Base-by-base conservation (phyloP, 1,140 invertebrate genomes). In the Grapholita molesta region DNA sequence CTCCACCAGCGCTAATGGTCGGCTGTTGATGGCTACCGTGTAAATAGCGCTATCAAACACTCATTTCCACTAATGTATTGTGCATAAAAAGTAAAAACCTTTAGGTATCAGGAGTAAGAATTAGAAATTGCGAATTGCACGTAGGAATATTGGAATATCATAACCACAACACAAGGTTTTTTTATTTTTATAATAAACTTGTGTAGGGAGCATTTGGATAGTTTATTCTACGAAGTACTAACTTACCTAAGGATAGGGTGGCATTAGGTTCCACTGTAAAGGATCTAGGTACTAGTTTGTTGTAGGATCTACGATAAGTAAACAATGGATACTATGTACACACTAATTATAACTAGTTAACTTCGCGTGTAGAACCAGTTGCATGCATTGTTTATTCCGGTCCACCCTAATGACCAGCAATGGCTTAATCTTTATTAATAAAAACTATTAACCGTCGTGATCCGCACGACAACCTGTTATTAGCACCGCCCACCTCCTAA, bases 401-500 rank as follows among this genome's bases (percentile, higher is more conserved):
- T 76, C 65, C 32, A 32, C 21, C 23, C 42, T 74, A 75, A 77
- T 73, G 69, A 70, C 68, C 74, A 24, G 42, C 73, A 77, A 77
- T 77, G 65, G 69, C 69, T 77, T 74, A 75, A 74, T 75, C 66
- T 73, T 73, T 77, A 75, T 75, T 77, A 64, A 61, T 61, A 61
- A 61, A 74, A 71, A 69, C 52, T 69, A 68, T 65, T 55, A 69
- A 11, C 42, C 18, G 64, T 69, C 69, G 65, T 68, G 30, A 35
- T 48, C 55, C 42, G 32, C 73, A 71, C 73, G 73, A 73, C 70
- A 77, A 71, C 75, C 73, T 68, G 70, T 69, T 73, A 77, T 77
- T 77, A 77, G 52, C 33, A 61, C 32, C 64, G 53, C 66, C 66
- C 53, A 67, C 38, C 24, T 25, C 35, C 4, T 70, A 70, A 68